Percentiles rank a stretch among this genome's conserved stretches.
Conservation (phyloP, 2,888 invertebrate species). For the Tyria jacobaeae region DNA sequence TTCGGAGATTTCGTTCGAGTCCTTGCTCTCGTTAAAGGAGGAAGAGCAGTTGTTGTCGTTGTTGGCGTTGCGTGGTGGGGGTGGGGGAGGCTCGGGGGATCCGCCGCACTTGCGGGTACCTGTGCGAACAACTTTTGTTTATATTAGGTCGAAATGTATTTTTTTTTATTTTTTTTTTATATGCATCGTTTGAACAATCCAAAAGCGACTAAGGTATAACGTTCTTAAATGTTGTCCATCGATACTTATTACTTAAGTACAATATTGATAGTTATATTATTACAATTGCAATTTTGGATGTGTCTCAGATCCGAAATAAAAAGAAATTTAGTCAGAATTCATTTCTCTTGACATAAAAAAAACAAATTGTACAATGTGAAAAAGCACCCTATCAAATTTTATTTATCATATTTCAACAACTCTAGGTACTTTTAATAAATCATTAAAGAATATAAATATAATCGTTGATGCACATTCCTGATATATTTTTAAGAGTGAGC, state of each 20-base stretch:
- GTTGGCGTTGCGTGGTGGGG: slow-evolving; percentile 94
- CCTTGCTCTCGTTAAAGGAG: slow-evolving; percentile 96
- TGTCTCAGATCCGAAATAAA: too few species aligned
- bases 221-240: neutral
- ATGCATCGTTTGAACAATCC: neutral
- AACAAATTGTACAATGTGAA: too few species aligned
- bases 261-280: too few species aligned
- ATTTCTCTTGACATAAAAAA: too few species aligned
- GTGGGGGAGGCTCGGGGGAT: slow-evolving; percentile 89
- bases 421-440: too few species aligned
- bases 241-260: neutral
- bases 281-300: neutral
- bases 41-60: slow-evolving; percentile 92
- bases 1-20: slow-evolving; percentile 97
- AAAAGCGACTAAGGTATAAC: neutral
- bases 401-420: too few species aligned
- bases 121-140: neutral
- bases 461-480: neutral
- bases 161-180: too few species aligned
- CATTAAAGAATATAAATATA: neutral
- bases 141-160: neutral
- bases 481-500: neutral
- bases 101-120: slow-evolving; percentile 79
- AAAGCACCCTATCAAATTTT: too few species aligned
- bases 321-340: too few species aligned